Base-by-base conservation (phyloP, 2,797 vertebrate species). In the Eremophila alpestris region DNA sequence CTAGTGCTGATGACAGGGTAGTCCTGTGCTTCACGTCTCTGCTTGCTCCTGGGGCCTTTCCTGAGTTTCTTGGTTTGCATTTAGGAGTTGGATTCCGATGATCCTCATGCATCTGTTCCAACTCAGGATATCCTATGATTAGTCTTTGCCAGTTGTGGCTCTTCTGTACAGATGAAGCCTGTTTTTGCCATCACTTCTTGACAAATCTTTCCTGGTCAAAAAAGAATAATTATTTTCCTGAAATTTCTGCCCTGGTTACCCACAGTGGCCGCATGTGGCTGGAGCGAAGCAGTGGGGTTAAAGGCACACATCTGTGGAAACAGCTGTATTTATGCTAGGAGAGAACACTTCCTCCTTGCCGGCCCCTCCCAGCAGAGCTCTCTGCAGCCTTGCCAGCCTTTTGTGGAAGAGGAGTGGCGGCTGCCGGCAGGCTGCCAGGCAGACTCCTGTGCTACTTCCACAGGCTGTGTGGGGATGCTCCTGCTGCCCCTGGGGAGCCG, bases 271-370 rank as follows among this genome's bases (percentile, higher is more conserved):
- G 2, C 13, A 46, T 27, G 32, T 63, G 24, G 14, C 29, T 64
- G 34, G 55, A 82, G 76, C 2, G 21, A 84, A 70, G 60, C 40
- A 22, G 26, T 11, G 7, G 36, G 43, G 95, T 75, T 73, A 26
- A n/a, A 69, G 68, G 54, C 6, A 1, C 9, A 4, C 15, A 29
- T 76, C n/a, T 88, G 83, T 74, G 83, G 74, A 71, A 90, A 80
- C 43, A 76, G 69, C 89, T 91, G 58, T 80, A 67, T 92, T 89
- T 83, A 29, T 80, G 58, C 36, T 19, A 26, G 63, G 49, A 83
- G 34, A 76, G 29, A 58, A 22, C 8, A 0, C 29, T 65, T 60
- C 55, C 54, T 87, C 60, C 69, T 69, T 76, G 62, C 46, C 7
- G 43, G 58, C 30, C 63, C 29, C 46, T 71, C 54, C 29, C 70